Evolutionary conservation across 2,888 invertebrate species (phyloP).

Genomic region (Acheta domesticus): DNA sequence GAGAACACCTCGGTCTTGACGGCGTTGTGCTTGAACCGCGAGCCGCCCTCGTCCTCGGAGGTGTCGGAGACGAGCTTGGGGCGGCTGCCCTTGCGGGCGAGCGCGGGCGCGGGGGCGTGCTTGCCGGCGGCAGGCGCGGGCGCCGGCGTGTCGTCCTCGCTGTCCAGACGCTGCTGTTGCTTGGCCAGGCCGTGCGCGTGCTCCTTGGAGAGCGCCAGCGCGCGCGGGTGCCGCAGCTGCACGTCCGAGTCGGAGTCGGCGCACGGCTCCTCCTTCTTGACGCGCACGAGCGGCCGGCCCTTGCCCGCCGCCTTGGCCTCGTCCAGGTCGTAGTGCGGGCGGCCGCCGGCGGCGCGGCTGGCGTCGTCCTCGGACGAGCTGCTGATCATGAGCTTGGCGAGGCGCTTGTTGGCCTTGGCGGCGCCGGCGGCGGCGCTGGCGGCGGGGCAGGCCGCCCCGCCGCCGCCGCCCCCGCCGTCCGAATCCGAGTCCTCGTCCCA

Average conservation of each 20-base stretch:
- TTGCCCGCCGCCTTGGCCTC: conserved; percentile 26
- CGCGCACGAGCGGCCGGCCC: conserved; percentile 26
- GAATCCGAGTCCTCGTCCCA: conserved; percentile 81
- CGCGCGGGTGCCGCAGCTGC: background rate
- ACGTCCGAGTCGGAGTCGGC: conserved; percentile 37
- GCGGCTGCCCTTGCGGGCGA: conserved; percentile 60
- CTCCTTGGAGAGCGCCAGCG: background rate
- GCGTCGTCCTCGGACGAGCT: conserved; percentile 58
- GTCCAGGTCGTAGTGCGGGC: conserved; percentile 38
- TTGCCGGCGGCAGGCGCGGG: conserved; percentile 25
- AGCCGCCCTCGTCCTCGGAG: conserved; percentile 58
- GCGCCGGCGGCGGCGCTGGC: conserved; percentile 45
- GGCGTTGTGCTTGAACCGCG: conserved; percentile 29
- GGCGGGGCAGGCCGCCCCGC: conserved; percentile 68
- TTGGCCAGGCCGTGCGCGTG: background rate
- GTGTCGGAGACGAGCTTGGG: conserved; percentile 75
- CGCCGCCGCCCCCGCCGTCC: conserved; percentile 47
- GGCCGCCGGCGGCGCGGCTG: conserved; percentile 42
- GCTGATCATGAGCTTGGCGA: conserved; percentile 49
- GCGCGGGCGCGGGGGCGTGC: background rate
- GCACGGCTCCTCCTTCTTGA: conserved; percentile 35
- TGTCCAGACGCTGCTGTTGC: conserved; percentile 40
- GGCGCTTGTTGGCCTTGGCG: conserved; percentile 43
- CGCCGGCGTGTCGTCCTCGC: conserved; percentile 33
- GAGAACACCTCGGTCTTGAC: conserved; percentile 40